Base-by-base conservation (phyloP, 92 coral and sea anemone genomes). In the Umimayanthus kanabou region DNA sequence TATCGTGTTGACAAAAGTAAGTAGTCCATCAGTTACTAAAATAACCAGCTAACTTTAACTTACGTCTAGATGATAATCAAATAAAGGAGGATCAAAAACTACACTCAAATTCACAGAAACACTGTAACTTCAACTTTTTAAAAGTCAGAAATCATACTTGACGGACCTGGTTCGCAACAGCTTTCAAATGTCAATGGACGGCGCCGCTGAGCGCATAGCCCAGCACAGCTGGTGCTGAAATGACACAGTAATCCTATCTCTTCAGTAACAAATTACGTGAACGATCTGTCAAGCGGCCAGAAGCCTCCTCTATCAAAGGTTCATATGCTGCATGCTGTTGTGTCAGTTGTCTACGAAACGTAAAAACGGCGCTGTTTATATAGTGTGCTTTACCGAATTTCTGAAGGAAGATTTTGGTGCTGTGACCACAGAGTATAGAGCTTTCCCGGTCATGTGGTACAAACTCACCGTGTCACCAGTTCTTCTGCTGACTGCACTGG, bases 171-270 rank as follows among this genome's bases (percentile, higher is more conserved):
- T 14, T 22, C 7, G 69, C 26, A 47, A 9, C 65, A 33, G 8
- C 23, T 15, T 73, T 29, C 11, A 73, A 73, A 40, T 30, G 43
- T 73, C 7, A 73, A 16, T 75, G 11, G 53, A 75, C 77, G 6
- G 77, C 33, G 40, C 50, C 1, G 1, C 50, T 47, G 11, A 47
- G 50, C 11, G 1, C 50, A 47, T 1, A 47, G 50, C 50, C 50
- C 10, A 7, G 50, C 11, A 73, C 77, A 30, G 40, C 22, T 40
- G 45, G 77, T 73, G 39, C 33, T 77, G 55, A 78, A 49, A 45
- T 5, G 82, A 78, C 82, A 49, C 82, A 6, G 82, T 78, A 78
- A 78, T 28, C 65, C 65, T n/a, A 78, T 78, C 82, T 29, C n/a
- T 78, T 47, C 65, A 78, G 18, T 78, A 13, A 43, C n/a, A 49